These are phyloP conservation scores for Thaumatotibia leucotreta DNA, from an alignment of 1,140 invertebrate species.

Conservation along the genomic window DNA sequence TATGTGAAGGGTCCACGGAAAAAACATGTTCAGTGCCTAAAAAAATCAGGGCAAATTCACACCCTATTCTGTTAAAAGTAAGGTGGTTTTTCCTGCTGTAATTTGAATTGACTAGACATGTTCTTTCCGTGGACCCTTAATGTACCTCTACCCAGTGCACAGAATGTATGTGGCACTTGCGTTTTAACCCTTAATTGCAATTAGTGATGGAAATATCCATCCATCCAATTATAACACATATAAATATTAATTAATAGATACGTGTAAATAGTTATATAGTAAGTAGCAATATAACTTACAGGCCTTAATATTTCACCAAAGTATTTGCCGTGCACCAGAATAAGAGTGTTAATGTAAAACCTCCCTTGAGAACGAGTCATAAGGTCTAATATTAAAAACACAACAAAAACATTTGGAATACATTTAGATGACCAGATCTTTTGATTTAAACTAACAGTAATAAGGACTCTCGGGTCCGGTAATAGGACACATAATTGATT, in stretches of 20 bases:
- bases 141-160: too few relatives aligned
- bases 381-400: not conserved
- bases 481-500: constrained; percentile 2
- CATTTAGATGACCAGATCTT: not conserved
- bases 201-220: too few relatives aligned
- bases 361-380: not conserved
- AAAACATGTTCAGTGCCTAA: too few relatives aligned
- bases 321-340: not conserved
- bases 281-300: not conserved
- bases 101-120: too few relatives aligned
- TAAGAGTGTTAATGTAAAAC: not conserved
- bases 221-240: not conserved
- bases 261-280: not conserved
- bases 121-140: too few relatives aligned
- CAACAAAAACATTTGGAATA: not conserved
- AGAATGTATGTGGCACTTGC: too few relatives aligned
- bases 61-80: too few relatives aligned
- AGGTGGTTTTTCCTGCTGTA: too few relatives aligned
- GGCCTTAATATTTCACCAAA: constrained; percentile 2
- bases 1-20: too few relatives aligned
- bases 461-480: not conserved
- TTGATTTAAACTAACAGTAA: not conserved
- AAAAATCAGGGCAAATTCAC: too few relatives aligned
- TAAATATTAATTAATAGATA: not conserved
- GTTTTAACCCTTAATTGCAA: too few relatives aligned